Conservation (phyloP, 2,113 vertebrate genomes). For the Vulpes ferrilata region DNA sequence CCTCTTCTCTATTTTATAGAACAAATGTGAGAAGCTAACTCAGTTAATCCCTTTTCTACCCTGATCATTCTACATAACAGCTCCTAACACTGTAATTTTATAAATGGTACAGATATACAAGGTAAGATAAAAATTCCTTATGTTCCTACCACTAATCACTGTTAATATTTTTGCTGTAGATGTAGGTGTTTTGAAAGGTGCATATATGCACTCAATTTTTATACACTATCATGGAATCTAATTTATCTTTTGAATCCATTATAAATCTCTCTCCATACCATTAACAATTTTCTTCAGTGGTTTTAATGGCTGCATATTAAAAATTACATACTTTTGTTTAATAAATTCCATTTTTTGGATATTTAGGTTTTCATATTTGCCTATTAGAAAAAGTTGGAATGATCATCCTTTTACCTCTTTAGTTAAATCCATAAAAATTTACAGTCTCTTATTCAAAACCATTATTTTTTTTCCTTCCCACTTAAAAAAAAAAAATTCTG, state of each 20-base stretch:
- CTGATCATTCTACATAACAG: not conserved
- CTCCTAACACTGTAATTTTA: not conserved
- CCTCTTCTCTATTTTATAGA: not conserved
- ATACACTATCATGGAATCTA: not conserved
- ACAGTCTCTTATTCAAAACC: not conserved
- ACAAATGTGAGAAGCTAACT: constrained; percentile 51
- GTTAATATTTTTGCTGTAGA: not conserved
- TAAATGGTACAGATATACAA: not conserved
- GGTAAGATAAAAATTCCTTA: not conserved
- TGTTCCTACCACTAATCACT: constrained; percentile 4
- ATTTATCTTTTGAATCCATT: constrained; percentile 52
- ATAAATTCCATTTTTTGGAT: constrained; percentile 21
- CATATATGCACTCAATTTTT: constrained; percentile 2
- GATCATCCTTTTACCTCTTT: not conserved
- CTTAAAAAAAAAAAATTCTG: not conserved
- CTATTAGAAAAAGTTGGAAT: not conserved
- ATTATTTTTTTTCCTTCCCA: not conserved
- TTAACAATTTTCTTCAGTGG: constrained; percentile 13
- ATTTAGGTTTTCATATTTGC: constrained; percentile 45
- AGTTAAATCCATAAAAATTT: constrained; percentile 39
- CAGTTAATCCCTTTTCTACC: not conserved
- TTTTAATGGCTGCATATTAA: constrained; percentile 6
- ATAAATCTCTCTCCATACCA: not conserved
- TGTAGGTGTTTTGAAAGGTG: not conserved
- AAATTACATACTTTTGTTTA: constrained; percentile 19